A percentile compares a stretch with the other conserved stretches of the same genome.
Conservation (phyloP, 2,888 invertebrate genomes). For the Xestia c-nigrum region DNA sequence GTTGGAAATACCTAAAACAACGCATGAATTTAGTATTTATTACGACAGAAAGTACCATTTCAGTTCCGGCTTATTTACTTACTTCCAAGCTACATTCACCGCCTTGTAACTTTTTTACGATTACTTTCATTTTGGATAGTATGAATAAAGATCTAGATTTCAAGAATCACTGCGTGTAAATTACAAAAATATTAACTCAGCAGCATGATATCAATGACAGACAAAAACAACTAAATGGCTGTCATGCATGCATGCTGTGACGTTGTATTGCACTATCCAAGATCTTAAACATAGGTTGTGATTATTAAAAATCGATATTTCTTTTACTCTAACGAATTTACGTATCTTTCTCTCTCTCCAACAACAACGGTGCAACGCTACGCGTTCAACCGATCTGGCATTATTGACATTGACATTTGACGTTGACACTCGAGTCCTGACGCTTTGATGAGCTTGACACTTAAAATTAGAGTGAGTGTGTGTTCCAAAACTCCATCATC, state of each 20-base stretch:
- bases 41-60: constrained; percentile 1
- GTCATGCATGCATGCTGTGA: constrained; percentile 32
- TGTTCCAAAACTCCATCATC: background rate
- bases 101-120: constrained; percentile 93
- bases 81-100: constrained; percentile 93
- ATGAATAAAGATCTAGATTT: constrained; percentile 50
- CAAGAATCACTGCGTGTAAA: constrained; percentile 52
- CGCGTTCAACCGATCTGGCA: background rate
- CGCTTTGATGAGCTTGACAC: constrained; percentile 2
- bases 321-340: constrained; percentile 19
- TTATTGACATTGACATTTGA: constrained; percentile 6
- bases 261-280: background rate
- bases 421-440: background rate
- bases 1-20: constrained; percentile 88
- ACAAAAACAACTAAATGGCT: constrained; percentile 54
- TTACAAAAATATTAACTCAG: constrained; percentile 65
- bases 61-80: constrained; percentile 62
- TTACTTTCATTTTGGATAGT: constrained; percentile 91
- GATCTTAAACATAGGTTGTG: constrained; percentile 9
- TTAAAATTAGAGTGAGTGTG: background rate
- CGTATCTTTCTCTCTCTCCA: constrained; percentile 22
- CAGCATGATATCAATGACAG: constrained; percentile 64
- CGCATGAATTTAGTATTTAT: constrained; percentile 25
- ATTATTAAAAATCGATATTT: background rate
- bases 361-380: constrained; percentile 11